A percentile compares a stretch with the other conserved stretches of the same genome.
Conservation (phyloP, 2,113 vertebrate genomes). For the Solea senegalensis region DNA sequence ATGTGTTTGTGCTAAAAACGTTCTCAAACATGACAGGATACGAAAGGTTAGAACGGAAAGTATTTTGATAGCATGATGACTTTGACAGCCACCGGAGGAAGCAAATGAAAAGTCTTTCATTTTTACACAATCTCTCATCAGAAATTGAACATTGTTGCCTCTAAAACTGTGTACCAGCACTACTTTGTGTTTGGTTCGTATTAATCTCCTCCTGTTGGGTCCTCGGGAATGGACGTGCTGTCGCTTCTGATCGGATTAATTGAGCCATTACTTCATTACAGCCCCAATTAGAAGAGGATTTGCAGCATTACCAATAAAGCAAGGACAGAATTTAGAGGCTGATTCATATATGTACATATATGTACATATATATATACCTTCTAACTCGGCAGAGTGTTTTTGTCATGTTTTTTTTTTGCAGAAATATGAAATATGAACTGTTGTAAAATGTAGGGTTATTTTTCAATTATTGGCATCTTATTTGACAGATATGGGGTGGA, state of each 20-base stretch:
- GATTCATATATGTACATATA: slow-evolving; percentile 45
- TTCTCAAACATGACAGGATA: neutral
- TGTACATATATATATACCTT: slow-evolving; percentile 45
- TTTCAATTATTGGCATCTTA: no score
- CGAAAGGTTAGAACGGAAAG: slow-evolving; percentile 3
- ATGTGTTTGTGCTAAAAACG: slow-evolving; percentile 5
- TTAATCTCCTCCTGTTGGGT: slow-evolving; percentile 44
- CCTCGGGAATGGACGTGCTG: slow-evolving; percentile 32
- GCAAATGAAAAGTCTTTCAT: neutral
- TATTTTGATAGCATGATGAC: neutral
- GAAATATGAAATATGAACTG: no score
- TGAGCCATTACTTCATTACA: slow-evolving; percentile 76
- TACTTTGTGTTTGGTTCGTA: slow-evolving; percentile 19
- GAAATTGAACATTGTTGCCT: no score
- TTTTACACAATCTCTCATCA: no score
- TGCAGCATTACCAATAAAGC: slow-evolving; percentile 57
- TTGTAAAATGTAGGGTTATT: no score
- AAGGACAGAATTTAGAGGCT: slow-evolving; percentile 31
- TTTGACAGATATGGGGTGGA: no score
- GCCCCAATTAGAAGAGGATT: slow-evolving; percentile 60
- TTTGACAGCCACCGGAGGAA: neutral
- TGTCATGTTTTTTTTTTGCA: no score
- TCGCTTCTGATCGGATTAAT: slow-evolving; percentile 62
- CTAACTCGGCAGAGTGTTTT: slow-evolving; percentile 17
- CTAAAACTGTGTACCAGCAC: neutral